Percentiles rank a stretch among this genome's conserved stretches.
Conservation (phyloP, 2,888 invertebrate species). For the Leptinotarsa rubiginosa region DNA sequence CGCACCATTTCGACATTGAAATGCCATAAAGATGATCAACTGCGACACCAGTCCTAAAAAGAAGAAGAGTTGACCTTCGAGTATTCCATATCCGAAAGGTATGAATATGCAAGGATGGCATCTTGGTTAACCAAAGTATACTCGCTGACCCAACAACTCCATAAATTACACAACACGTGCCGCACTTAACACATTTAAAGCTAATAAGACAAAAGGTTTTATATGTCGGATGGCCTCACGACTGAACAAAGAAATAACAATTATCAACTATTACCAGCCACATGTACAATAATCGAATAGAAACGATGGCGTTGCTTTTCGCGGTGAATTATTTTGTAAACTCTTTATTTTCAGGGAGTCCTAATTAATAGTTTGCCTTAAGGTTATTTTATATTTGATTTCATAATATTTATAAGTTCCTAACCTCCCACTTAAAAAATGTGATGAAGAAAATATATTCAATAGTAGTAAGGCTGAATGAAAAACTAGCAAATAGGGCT, state of each 20-base stretch:
- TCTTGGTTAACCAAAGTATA: constrained; percentile 8
- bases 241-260: constrained; percentile 15
- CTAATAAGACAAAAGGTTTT: constrained; percentile 26
- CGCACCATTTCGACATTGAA: constrained; percentile 12
- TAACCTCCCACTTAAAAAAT: too few relatives aligned
- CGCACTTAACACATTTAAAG: constrained; percentile 24
- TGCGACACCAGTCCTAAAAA: constrained; percentile 23
- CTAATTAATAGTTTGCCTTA: too few relatives aligned
- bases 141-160: constrained; percentile 27
- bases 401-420: too few relatives aligned
- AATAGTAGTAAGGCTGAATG: too few relatives aligned
- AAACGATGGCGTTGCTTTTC: neutral
- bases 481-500: too few relatives aligned
- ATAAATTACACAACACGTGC: constrained; percentile 29
- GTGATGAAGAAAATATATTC: too few relatives aligned
- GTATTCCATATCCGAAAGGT: constrained; percentile 12
- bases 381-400: too few relatives aligned
- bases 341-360: neutral
- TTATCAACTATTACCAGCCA: neutral
- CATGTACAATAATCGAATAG: neutral
- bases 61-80: constrained; percentile 25
- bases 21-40: constrained; percentile 5
- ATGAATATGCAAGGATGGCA: constrained; percentile 30
- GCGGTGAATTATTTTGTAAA: neutral
- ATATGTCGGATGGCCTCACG: constrained; percentile 24